Base-by-base conservation (phyloP, 1,140 invertebrate genomes). In the Polypedilum pembai region DNA sequence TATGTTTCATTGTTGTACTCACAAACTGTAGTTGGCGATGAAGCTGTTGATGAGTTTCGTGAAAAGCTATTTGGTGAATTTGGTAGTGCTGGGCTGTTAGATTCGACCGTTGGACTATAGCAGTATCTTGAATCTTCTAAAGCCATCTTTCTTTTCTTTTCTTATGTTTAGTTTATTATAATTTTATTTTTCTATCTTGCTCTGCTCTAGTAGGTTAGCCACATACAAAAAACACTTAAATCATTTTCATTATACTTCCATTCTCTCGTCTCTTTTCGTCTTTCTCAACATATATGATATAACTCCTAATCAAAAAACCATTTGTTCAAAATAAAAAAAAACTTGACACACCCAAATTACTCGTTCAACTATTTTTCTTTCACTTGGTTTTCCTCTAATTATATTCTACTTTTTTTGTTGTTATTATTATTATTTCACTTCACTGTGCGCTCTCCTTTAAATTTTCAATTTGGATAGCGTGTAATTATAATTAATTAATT, bases 401-500 rank as follows among this genome's bases (percentile, higher is more conserved):
- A 69, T 69, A 18, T 33, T 33, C 24, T 33, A 5, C 24, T 5
- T 33, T 33, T 33, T 33, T 33, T n/a, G n/a, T n/a, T n/a, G n/a
- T n/a, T 33, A 33, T 33, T 33, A 33, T 66, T 66, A 8, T 21
- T 18, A 20, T 69, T 18, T 69, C 18, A 8, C 20, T 20, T 20
- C 18, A 20, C 18, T 69, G 8, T n/a, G 17, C 17, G 15, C 65
- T 18, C 20, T 69, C 17, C 17, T 69, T n/a, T 69, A 18, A 69
- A 69, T 69, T 66, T 21, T 21, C 18, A 69, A 69, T 69, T 69
- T 69, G 15, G 18, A 69, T 69, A 10, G 65, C 20, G 65, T 69
- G 18, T 69, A 69, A 69, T 69, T 69, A 69, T 69, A 69, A 69
- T 69, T 69, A 69, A 69, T 69, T 69, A 69, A 69, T 69, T 69